Evolutionary conservation across 1,140 invertebrate genomes (phyloP).

Genomic region (Maconellicoccus hirsutus): DNA sequence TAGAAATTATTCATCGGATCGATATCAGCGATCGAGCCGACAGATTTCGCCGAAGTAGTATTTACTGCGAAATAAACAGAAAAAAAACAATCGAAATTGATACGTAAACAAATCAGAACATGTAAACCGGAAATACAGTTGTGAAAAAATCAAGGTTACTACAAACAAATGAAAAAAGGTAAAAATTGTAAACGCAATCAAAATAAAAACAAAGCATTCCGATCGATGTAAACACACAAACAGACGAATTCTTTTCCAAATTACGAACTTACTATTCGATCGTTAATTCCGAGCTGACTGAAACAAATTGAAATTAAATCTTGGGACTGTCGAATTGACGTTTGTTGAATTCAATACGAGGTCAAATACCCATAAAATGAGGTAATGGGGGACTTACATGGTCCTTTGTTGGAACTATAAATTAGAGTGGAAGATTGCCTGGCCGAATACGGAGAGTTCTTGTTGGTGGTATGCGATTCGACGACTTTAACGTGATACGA

Average conservation of each 20-base stretch:
- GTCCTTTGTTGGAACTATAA: conserved; percentile 62
- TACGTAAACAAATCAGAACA: neutral
- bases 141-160: neutral
- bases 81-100: neutral
- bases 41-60: neutral
- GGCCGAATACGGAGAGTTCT: conserved; percentile 55
- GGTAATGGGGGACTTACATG: neutral
- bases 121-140: neutral
- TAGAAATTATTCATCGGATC: conserved; percentile 17
- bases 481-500: conserved; percentile 17
- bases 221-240: too few species aligned
- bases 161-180: neutral
- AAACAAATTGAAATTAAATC: neutral
- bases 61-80: conserved; percentile 1
- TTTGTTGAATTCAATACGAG: too few species aligned
- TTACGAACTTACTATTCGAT: neutral
- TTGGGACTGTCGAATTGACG: neutral
- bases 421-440: conserved; percentile 65
- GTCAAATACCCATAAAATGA: too few species aligned
- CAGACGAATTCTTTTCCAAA: neutral
- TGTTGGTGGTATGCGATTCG: conserved; percentile 24
- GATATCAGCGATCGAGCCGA: conserved; percentile 21
- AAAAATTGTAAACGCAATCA: neutral
- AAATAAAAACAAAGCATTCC: neutral
- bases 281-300: neutral